Evolutionary conservation across 2,888 invertebrate genomes (phyloP), one percentile per base, ranked within the genome.

Genomic region (Ormyrus rosae): DNA sequence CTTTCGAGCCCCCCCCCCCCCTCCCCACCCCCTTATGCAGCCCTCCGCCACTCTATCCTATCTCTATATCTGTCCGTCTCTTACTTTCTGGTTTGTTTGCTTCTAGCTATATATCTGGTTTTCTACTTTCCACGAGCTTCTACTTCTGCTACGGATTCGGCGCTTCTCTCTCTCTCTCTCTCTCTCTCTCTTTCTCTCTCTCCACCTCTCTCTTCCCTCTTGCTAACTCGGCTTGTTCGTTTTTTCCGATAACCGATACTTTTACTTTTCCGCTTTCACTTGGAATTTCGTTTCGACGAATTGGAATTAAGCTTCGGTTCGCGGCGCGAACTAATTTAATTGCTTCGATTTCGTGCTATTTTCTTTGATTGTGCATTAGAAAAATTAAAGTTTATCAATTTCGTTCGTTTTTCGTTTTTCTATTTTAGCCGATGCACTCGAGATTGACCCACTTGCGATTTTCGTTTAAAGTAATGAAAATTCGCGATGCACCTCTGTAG

Each of bases 231-330:
- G 34, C 34, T 34, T 34, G 34, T 34, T 34, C 19, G 48, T 9
- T 34, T 48, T 50, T 50, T 50, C 64, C 77, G 64, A 69, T 76
- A 69, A 61, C 55, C 76, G 69, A 56, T 77, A 70, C 77, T 77
- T 77, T 77, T 77, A 70, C 77, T 70, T 77, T 77, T 64, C 53
- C 50, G 56, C 70, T 64, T 77, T 70, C 70, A 50, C 64, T 70
- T n/a, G 70, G 64, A 64, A 69, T 77, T 77, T 70, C 77, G 70
- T 70, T 77, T 45, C 19, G n/a, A 48, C n/a, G 67, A 75, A 51
- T 67, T 51, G 58, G 58, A 75, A 75, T 67, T 74, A 75, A 67
- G n/a, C 8, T 11, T 19, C 13, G 56, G 10, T 63, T 56, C 10
- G 55, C 48, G 6, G 69, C 50, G 19, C 53, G 48, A 68, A 70